Percentiles rank a stretch among this genome's conserved stretches.
Evolutionary conservation across 2,888 invertebrate species (phyloP).

Genomic region (Ferdinandea cuprea): DNA sequence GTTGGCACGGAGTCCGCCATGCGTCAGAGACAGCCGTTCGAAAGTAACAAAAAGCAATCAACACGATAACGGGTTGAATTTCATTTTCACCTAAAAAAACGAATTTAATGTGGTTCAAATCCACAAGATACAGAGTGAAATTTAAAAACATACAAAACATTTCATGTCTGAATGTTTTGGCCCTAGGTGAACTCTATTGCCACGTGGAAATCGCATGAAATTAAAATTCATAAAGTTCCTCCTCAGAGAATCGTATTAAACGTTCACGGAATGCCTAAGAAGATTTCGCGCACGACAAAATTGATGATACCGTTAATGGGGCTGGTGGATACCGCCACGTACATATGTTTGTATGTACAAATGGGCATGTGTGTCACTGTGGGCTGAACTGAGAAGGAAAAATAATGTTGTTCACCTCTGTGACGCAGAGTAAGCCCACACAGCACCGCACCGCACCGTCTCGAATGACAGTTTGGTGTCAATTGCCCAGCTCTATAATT

Average conservation of each 20-base stretch:
- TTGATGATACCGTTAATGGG: constrained; percentile 26
- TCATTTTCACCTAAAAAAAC: neutral
- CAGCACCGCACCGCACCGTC: neutral
- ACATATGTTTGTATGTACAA: too few species aligned
- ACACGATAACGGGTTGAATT: constrained; percentile 29
- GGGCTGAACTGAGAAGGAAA: neutral
- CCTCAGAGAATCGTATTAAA: constrained; percentile 34
- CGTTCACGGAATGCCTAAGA: constrained; percentile 46
- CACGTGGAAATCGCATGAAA: constrained; percentile 27
- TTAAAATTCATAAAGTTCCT: constrained; percentile 68
- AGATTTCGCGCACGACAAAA: constrained; percentile 44
- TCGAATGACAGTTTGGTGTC: constrained; percentile 38
- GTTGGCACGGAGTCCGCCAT: neutral
- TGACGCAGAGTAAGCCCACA: neutral
- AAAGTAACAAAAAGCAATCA: constrained; percentile 52
- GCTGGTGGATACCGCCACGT: too few species aligned
- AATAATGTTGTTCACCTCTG: constrained; percentile 18
- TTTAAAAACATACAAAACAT: too few species aligned
- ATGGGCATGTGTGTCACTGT: neutral
- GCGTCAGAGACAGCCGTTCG: constrained; percentile 14
- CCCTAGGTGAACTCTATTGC: neutral
- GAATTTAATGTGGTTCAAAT: constrained; percentile 42
- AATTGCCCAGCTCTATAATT: constrained; percentile 53
- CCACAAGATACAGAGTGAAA: too few species aligned
- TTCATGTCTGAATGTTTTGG: too few species aligned